Base-by-base conservation (phyloP, 30 jellyfish, hydroid and myxozoan genomes). In the Chironex yamaguchii region DNA sequence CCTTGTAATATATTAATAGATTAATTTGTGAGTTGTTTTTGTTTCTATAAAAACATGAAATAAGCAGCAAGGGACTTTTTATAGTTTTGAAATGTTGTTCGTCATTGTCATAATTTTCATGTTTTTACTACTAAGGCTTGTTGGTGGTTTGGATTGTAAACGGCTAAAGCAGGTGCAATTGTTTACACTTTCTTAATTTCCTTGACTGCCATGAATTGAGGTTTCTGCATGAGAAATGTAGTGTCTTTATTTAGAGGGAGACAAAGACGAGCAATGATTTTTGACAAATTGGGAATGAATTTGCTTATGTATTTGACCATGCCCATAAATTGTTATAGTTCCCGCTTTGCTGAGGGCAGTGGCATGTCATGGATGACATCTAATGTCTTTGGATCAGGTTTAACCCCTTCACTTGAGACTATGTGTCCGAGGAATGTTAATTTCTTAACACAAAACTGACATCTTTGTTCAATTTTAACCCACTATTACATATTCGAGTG, bases 381-480 rank as follows among this genome's bases (percentile, higher is more conserved):
- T 9, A 11, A 23, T 67, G 27, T 67, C 12, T 11, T 12, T 23
- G 14, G 36, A 12, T 62, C 74, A 62, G 74, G 74, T 21, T 12
- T 13, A 6, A 21, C 24, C 25, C 74, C 74, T 11, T 62, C 34
- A 12, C 82, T 9, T 71, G 85, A 36, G 28, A 6, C 11, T 6
- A 48, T 17, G 26, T 71, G 83, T 33, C 85, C 85, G 9, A 71
- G 84, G 50, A 32, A 35, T 4, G 27, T 48, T 20, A 71, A 28
- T 36, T 33, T 4, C 3, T 28, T 71, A n/a, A 6, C 11, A 17
- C 29, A 4, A 36, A 71, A 71, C n/a, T 26, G 81, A 34, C 85
- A 71, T 32, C 62, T 76, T n/a, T n/a, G n/a, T n/a, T 77, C 81
- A 78, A 63, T 34, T 77, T 87, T 25, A 87, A 29, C n/a, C 96